Evolutionary conservation across 2,113 vertebrate species (phyloP).

Genomic region (Paramormyrops kingsleyae): DNA sequence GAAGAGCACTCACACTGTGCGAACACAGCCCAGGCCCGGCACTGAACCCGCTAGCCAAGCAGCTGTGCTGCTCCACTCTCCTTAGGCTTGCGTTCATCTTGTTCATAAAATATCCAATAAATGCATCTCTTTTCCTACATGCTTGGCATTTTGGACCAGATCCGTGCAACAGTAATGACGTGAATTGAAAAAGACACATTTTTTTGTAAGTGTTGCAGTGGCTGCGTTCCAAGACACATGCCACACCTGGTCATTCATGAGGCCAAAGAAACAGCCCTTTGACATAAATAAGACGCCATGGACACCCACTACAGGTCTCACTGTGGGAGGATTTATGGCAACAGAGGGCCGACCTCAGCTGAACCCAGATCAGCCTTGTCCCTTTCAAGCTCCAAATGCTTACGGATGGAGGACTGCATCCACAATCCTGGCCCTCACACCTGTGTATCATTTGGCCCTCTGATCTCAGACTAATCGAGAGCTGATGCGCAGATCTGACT

Average conservation of each 20-base stretch:
- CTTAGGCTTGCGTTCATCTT: neutral
- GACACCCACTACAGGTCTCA: neutral
- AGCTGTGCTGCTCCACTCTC: neutral
- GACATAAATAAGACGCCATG: neutral
- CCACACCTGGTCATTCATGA: neutral
- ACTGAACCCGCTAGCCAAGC: neutral
- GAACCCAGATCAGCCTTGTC: neutral
- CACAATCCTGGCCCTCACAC: conserved; percentile 42
- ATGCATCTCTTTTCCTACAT: neutral
- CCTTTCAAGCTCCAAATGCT: neutral
- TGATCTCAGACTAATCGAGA: conserved; percentile 54
- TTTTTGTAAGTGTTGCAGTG: neutral
- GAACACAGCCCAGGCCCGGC: neutral
- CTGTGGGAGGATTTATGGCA: neutral
- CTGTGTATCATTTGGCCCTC: conserved; percentile 59
- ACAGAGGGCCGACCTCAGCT: neutral
- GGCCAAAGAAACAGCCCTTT: neutral
- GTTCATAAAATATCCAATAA: neutral
- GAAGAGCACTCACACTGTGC: neutral
- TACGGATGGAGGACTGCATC: neutral
- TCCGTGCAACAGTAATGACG: neutral
- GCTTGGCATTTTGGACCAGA: neutral
- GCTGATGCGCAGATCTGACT: conserved; percentile 60
- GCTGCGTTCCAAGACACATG: neutral
- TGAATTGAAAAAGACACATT: neutral